Base-by-base conservation (phyloP, 1,140 invertebrate genomes). In the Drosophila eugracilis region DNA sequence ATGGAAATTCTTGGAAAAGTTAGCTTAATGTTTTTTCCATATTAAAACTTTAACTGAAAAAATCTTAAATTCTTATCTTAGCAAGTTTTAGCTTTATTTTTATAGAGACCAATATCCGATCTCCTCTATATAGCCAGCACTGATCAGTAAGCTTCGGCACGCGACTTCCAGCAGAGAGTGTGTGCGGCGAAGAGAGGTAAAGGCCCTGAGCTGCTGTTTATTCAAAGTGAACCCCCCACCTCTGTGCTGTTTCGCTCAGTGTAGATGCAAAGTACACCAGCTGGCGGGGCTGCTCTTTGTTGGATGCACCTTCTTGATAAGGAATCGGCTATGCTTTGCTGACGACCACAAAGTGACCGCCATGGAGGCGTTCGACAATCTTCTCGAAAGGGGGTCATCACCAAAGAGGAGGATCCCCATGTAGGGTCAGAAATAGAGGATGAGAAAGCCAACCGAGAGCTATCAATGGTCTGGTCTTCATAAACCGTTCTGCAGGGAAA, bases 311-410 rank as follows among this genome's bases (percentile, higher is more conserved):
- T 53, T 37, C 47, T 28, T 41, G 75, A 77, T 77, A 77, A 72
- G 42, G 19, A 12, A 41, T 10, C 15, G 10, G 10, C 3, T 32
- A 1, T 12, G 26, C 26, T 22, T 34, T 24, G 9, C 14, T 24
- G 12, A n/a, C 36, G 42, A 84, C 70, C 75, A 84, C 78, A 84
- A 83, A 83, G 75, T 75, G 58, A 55, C 79, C 32, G 62, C 24
- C 57, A 39, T 39, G 49, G 14, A 55, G 32, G 49, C 55, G 42
- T 24, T 44, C 4, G 10, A 24, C 44, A 24, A 45, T 45, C n/a
- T 45, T 4, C 9, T 15, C 3, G 44, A 15, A 28, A 47, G 19
- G 9, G 24, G 9, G 44, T n/a, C n/a, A n/a, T n/a, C 24, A 14
- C 6, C 44, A 5, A 4, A 5, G 10, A 2, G 24, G 24, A 10